phyloP scores from a whole-genome alignment of 2,888 invertebrate genomes.

The Dorcus hopei region DNA sequence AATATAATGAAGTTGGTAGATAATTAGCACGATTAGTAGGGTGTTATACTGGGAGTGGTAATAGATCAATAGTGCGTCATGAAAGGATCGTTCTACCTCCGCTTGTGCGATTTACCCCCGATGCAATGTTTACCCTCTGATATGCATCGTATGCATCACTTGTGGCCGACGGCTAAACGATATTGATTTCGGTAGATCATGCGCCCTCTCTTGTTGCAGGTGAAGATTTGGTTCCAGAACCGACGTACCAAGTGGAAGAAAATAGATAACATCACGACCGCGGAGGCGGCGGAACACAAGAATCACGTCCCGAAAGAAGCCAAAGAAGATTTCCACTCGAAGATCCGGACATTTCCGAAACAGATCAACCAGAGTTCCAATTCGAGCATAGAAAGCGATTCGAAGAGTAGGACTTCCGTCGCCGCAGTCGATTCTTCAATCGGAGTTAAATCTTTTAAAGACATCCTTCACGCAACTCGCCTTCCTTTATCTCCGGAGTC shows the following conservation, averaged over 20 bases:
- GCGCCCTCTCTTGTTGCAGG: conserved; percentile 58
- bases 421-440: conserved; percentile 33
- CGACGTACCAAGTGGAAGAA: conserved; percentile 84
- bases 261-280: conserved; percentile 86
- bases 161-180: conserved; percentile 23
- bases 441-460: conserved; percentile 40
- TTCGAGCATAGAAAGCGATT: conserved; percentile 46
- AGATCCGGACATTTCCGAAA: conserved; percentile 33
- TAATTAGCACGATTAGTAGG: conserved; percentile 12
- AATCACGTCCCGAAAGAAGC: conserved; percentile 46
- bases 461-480: conserved; percentile 35
- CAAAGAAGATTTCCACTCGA: conserved; percentile 21
- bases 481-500: conserved; percentile 33
- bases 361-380: conserved; percentile 44
- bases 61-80: conserved; percentile 22
- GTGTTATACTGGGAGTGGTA: conserved; percentile 10
- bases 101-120: conserved; percentile 11
- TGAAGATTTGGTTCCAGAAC: conserved; percentile 90
- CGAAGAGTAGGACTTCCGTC: conserved; percentile 38
- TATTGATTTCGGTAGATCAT: conserved; percentile 32
- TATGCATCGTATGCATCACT: conserved; percentile 28
- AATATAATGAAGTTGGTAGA: conserved; percentile 11
- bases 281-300: conserved; percentile 83
- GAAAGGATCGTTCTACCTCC: conserved; percentile 11
- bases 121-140: conserved; percentile 22